A percentile compares a stretch with the other conserved stretches of the same genome.
These are phyloP conservation scores for Anadara kagoshimensis DNA, from an alignment of 1,140 invertebrate genomes.

Conservation along the genomic window DNA sequence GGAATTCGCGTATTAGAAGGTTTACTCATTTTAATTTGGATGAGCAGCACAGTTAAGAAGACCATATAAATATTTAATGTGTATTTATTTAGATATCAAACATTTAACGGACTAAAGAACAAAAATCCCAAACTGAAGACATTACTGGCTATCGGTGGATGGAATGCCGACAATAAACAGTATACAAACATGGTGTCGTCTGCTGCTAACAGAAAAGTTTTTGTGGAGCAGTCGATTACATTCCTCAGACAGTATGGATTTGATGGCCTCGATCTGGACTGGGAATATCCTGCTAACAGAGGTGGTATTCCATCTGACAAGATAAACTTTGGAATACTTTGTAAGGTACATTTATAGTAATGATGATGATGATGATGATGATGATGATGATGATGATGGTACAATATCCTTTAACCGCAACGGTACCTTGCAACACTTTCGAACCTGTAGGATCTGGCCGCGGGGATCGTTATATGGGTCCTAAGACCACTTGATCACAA, in stretches of 20 bases:
- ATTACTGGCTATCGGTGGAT: constrained; percentile 93
- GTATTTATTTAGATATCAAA: constrained; percentile 29
- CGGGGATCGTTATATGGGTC: too few species aligned
- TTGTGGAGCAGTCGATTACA: constrained; percentile 79
- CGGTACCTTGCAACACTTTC: too few species aligned
- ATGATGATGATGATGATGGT: too few species aligned
- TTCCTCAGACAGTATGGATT: constrained; percentile 94
- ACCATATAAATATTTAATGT: too few species aligned
- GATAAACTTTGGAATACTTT: constrained; percentile 25
- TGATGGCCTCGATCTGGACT: constrained; percentile 95
- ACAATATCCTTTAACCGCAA: too few species aligned
- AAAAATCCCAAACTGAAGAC: constrained; percentile 94
- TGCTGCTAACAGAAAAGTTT: constrained; percentile 40
- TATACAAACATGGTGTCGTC: constrained; percentile 33
- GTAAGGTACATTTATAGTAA: constrained; percentile 11
- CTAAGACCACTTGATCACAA: too few species aligned
- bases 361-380: too few species aligned
- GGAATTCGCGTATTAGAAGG: too few species aligned
- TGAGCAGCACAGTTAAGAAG: too few species aligned
- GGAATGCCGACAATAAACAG: constrained; percentile 77
- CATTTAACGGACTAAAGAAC: constrained; percentile 83
- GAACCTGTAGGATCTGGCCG: too few species aligned
- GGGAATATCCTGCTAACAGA: constrained; percentile 93
- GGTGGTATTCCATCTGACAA: constrained; percentile 78
- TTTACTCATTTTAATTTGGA: too few species aligned